Evolutionary conservation across 2,797 vertebrate genomes (phyloP), one percentile per base, ranked within the genome.

Genomic region (Pipistrellus pygmaeus): DNA sequence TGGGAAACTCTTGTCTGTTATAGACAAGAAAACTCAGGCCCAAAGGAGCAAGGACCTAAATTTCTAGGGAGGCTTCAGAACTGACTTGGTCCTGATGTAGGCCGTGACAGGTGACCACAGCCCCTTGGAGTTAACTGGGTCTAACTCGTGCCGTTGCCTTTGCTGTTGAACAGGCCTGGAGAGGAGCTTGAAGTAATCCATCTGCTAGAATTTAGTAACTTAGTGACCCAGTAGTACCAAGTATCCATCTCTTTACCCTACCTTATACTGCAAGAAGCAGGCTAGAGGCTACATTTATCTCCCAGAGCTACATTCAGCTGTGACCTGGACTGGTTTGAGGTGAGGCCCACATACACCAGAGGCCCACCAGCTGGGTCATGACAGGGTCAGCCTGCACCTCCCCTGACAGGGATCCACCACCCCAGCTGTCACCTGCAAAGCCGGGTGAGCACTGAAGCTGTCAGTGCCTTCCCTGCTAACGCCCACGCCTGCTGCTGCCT

Each of bases 371-470:
- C 80, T 84, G 38, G 41, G n/a, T 66, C 73, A 55, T 72, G 85
- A 46, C 55, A 23, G 76, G 83, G 89, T 91, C 62, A 71, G 69
- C 69, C 64, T 66, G 51, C 51, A 77, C 27, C 44, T 82, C 51
- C 44, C 25, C 38, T 89, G 91, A 15, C 84, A 87, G 90, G 41
- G 78, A 87, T 77, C 89, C 38, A 48, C 38, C 89, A 81, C 73
- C 82, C 75, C 89, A 95, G 86, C 93, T 94, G 87, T 97, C 97
- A 97, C 91, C 94, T 96, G 96, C 84, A 91, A 92, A 95, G 80
- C 89, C 6, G 4, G 95, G 94, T 97, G 96, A 97, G 94, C 93
- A 85, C 85, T 94, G 85, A 97, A 95, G 93, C 94, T 98, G 97
- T 97, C 97, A 97, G 23, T 35, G 90, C 95, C 95, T 97, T 92